Evolutionary conservation across 2,113 vertebrate species (phyloP), one percentile per base, ranked within the genome.

Genomic region (Megaceryle torquata): DNA sequence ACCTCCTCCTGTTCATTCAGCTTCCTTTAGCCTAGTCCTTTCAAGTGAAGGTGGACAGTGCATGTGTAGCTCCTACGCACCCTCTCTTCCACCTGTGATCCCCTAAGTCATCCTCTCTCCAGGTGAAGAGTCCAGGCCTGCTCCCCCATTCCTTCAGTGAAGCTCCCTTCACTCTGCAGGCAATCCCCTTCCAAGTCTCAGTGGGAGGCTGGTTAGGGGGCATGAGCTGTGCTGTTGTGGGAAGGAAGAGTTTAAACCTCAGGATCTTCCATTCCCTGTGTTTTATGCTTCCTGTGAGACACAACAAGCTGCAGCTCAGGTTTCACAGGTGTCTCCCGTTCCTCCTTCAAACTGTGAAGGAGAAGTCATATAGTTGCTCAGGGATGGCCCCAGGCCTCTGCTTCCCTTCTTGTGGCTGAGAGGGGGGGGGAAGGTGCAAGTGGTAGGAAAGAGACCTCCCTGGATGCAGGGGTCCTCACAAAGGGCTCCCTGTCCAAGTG

Each of bases 211-310:
- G 37, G 13, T 28, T 44, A 43, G 44, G 15, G 51, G 17, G 2
- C 25, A 11, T 2, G 5, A 64, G 28, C 24, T 3, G 0, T 28
- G 35, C 51, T 61, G 11, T 65, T 56, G 24, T 2, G 2, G 50
- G 25, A 79, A 89, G 60, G 46, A 83, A 61, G 33, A 4, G 19
- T 89, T 53, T 71, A 71, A 79, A 71, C 25, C 28, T 61, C 67
- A 61, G 19, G 29, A 46, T 61, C 53, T 74, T 39, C 72, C 21
- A n/a, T 26, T 56, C 33, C 20, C 24, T 26, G 10, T 19, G 10
- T 77, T 89, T 89, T 86, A 61, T 2, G 2, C 26, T 72, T 69
- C 15, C 50, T 17, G 8, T 53, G 19, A 60, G 56, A 44, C 28
- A 46, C 2, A 4, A 15, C 21, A 50, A 69, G 22, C 21, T 71